A percentile compares a stretch with the other conserved stretches of the same genome.
These are phyloP conservation scores for Agonopterix arenella DNA, from an alignment of 2,888 invertebrate genomes.

Conservation along the genomic window DNA sequence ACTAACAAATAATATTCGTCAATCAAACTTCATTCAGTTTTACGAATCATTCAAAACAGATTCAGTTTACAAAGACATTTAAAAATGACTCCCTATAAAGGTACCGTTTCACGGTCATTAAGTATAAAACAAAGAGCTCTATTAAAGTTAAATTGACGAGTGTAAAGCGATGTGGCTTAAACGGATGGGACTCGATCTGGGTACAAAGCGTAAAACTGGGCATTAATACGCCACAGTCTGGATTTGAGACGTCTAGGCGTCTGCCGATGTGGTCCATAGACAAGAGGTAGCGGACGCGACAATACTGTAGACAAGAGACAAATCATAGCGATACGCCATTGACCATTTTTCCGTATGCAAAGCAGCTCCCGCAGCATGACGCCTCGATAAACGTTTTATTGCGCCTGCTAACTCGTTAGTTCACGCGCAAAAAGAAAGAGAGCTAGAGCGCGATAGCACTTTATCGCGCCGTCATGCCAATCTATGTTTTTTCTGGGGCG, in stretches of 20 bases:
- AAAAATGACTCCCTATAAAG: not conserved
- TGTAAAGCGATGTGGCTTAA: conserved; percentile 59
- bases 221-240: conserved; percentile 49
- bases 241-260: conserved; percentile 19
- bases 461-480: no score
- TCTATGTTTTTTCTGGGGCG: no score
- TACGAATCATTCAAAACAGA: not conserved
- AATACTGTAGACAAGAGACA: not conserved
- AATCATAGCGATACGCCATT: not conserved
- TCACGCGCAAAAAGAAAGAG: no score
- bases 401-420: no score
- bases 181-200: conserved; percentile 57
- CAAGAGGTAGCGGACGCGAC: conserved; percentile 14
- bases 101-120: conserved; percentile 38
- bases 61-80: not conserved
- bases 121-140: conserved; percentile 45
- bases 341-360: not conserved
- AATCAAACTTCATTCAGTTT: not conserved
- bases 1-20: no score
- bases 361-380: no score
- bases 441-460: no score
- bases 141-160: conserved; percentile 57
- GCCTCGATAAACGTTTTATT: no score
- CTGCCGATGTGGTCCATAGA: conserved; percentile 14
- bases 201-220: conserved; percentile 56